phyloP scores from a whole-genome alignment of 1,140 invertebrate species.

The Diorhabda sublineata region DNA sequence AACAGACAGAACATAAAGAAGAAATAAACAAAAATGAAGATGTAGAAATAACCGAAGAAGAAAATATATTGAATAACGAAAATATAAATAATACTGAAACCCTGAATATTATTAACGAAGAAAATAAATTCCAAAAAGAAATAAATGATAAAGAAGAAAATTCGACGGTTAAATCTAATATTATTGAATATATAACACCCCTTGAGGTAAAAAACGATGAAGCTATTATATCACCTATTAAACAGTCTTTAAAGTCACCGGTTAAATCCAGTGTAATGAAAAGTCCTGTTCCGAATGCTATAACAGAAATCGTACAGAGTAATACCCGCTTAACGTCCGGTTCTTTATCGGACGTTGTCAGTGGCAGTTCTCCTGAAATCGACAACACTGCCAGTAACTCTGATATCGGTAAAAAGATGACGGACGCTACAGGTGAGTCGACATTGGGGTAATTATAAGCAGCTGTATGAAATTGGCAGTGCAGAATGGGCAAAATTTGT shows the following conservation, averaged over 20 bases:
- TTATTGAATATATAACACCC: conserved; percentile 41
- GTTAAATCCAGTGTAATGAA: conserved; percentile 28
- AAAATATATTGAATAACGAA: conserved; percentile 19
- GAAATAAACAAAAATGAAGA: conserved; percentile 42
- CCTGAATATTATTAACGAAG: conserved; percentile 39
- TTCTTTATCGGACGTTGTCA: conserved; percentile 56
- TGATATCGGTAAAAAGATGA: conserved; percentile 35
- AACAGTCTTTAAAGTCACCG: conserved; percentile 31
- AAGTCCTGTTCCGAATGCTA: conserved; percentile 44
- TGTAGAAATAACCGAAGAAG: conserved; percentile 39
- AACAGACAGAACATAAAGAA: conserved; percentile 28
- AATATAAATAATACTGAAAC: conserved; percentile 21
- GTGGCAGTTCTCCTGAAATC: conserved; percentile 57
- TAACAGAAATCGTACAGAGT: conserved; percentile 44
- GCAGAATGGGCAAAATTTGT: too few relatives aligned
- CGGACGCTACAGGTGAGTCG: conserved; percentile 38
- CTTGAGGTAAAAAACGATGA: conserved; percentile 34
- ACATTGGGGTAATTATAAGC: too few relatives aligned
- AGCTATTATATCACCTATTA: conserved; percentile 30
- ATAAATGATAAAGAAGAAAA: conserved; percentile 28
- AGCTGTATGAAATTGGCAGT: too few relatives aligned
- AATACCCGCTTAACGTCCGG: conserved; percentile 50
- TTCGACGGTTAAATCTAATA: conserved; percentile 23
- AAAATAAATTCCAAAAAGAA: conserved; percentile 34
- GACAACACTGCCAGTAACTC: conserved; percentile 49